Conservation (phyloP, 2,113 vertebrate species). For the Mixornis gularis region DNA sequence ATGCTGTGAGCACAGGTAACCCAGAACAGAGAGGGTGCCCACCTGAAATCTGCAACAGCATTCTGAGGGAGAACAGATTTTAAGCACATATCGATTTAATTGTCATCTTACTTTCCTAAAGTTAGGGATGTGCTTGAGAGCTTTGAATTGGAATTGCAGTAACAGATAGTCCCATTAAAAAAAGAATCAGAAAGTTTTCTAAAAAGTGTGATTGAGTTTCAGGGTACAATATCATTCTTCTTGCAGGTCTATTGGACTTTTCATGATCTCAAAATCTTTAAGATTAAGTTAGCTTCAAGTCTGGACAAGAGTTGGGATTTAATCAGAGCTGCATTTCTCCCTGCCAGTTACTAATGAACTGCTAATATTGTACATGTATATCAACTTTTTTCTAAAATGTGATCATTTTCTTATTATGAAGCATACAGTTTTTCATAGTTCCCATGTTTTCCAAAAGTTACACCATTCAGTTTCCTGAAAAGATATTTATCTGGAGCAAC, state of each 20-base stretch:
- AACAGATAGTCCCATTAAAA: background rate
- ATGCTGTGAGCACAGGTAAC: background rate
- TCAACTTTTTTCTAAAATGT: background rate
- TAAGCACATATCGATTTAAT: background rate
- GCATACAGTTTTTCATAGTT: background rate
- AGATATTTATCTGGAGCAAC: background rate
- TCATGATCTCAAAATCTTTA: background rate
- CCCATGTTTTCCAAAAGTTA: background rate
- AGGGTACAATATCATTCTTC: background rate
- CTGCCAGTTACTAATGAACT: background rate
- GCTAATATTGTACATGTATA: fast-evolving
- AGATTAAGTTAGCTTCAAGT: background rate
- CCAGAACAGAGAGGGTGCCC: background rate
- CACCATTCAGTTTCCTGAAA: background rate
- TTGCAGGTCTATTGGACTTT: background rate
- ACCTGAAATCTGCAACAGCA: background rate
- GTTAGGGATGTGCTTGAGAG: background rate
- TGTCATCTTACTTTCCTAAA: background rate
- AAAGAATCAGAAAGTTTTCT: background rate
- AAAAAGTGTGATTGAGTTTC: background rate
- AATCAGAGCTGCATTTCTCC: background rate
- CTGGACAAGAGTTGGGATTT: background rate
- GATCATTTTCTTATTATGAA: background rate
- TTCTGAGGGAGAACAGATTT: background rate
- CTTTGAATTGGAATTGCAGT: background rate